Evolutionary conservation across 2,797 vertebrate genomes (phyloP).

Genomic region (Eospalax fontanierii): DNA sequence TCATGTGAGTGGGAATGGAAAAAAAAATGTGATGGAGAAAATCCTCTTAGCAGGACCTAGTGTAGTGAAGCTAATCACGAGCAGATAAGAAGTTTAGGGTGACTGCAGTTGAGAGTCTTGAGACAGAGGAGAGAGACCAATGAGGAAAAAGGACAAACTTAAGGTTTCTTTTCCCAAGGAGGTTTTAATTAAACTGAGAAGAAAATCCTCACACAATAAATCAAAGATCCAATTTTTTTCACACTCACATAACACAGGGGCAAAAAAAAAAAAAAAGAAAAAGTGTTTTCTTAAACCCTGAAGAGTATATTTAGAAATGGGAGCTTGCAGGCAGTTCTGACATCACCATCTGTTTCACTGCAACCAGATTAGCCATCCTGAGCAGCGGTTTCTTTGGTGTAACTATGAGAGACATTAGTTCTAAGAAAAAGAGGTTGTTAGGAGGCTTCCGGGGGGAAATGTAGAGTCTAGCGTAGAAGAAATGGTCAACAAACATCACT

Average conservation of each 20-base stretch:
- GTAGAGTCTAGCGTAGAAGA: no score
- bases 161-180: background rate
- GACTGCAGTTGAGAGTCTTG: constrained; percentile 38
- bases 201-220: constrained; percentile 43
- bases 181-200: constrained; percentile 65
- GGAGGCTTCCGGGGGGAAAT: background rate
- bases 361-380: background rate
- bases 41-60: background rate
- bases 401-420: background rate
- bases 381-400: background rate
- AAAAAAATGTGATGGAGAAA: background rate
- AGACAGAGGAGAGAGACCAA: background rate
- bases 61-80: background rate
- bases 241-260: background rate
- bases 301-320: background rate
- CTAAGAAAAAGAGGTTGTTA: no score
- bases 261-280: constrained; percentile 19
- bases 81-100: background rate
- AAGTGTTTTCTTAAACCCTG: background rate
- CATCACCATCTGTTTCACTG: no score
- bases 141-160: background rate
- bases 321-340: background rate
- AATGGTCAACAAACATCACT: no score
- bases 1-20: background rate
- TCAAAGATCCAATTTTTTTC: constrained; percentile 46